Percentiles rank a stretch among this genome's conserved stretches.
Evolutionary conservation across 2,888 invertebrate species (phyloP).

Genomic region (Eristalinus aeneus): DNA sequence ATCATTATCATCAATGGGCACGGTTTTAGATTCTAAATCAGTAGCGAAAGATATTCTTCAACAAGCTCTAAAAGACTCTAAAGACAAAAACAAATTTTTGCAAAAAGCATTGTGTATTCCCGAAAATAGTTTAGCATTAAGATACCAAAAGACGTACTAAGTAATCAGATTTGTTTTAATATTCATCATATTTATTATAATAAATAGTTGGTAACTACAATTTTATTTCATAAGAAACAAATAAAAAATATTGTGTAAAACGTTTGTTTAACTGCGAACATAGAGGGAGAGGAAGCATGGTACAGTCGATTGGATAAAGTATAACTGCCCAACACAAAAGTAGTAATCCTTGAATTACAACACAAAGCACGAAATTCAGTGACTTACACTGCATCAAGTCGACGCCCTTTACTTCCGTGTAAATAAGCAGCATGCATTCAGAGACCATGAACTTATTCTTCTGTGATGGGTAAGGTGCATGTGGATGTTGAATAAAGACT

Average conservation of each 20-base stretch:
- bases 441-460: not conserved
- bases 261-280: no score
- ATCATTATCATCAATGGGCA: not conserved
- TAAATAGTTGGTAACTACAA: no score
- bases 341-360: not conserved
- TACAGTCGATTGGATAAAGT: not conserved
- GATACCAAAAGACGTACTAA: not conserved
- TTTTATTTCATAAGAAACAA: no score
- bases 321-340: not conserved
- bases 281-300: not conserved
- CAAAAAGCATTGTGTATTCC: not conserved
- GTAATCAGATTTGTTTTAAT: not conserved
- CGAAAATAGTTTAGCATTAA: not conserved
- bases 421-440: not conserved
- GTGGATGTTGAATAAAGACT: not conserved
- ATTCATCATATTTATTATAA: not conserved
- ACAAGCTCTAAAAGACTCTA: not conserved
- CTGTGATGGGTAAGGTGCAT: not conserved
- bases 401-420: not conserved
- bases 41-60: not conserved
- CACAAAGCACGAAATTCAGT: not conserved
- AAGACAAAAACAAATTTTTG: not conserved
- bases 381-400: not conserved
- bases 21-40: not conserved
- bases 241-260: not conserved